These are phyloP conservation scores for Heterocephalus glaber DNA, from an alignment of 2,113 vertebrate species.

Conservation along the genomic window DNA sequence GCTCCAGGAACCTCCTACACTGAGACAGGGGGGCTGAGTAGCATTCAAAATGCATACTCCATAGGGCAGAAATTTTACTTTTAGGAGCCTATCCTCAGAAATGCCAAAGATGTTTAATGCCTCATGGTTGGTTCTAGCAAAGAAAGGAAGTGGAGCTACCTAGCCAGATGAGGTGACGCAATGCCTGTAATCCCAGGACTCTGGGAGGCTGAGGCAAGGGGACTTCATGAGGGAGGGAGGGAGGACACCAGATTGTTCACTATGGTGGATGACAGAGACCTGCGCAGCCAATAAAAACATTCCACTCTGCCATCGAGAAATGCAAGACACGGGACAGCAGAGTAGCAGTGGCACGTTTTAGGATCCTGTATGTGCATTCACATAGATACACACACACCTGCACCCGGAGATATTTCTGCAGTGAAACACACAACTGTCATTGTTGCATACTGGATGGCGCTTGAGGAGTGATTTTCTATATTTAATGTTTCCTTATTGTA, in stretches of 20 bases:
- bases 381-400: background rate
- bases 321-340: background rate
- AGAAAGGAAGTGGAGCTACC: background rate
- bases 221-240: background rate
- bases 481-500: background rate
- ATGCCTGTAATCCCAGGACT: background rate
- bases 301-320: background rate
- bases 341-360: too few species aligned
- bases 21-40: background rate
- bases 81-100: background rate
- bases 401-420: background rate
- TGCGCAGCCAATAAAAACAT: background rate
- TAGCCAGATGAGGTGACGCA: background rate
- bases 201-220: background rate
- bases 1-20: accelerated
- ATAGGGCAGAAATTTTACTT: background rate
- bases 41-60: background rate
- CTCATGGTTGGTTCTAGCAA: background rate
- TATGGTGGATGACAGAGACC: background rate
- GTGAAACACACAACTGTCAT: background rate
- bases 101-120: background rate
- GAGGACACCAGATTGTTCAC: background rate
- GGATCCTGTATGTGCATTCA: background rate
- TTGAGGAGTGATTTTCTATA: background rate
- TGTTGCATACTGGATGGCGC: too few species aligned